Percentiles rank a stretch among this genome's conserved stretches.
phyloP scores from a whole-genome alignment of 35 echinoderm and acorn worm genomes.

The Ophiothrix spiculata region DNA sequence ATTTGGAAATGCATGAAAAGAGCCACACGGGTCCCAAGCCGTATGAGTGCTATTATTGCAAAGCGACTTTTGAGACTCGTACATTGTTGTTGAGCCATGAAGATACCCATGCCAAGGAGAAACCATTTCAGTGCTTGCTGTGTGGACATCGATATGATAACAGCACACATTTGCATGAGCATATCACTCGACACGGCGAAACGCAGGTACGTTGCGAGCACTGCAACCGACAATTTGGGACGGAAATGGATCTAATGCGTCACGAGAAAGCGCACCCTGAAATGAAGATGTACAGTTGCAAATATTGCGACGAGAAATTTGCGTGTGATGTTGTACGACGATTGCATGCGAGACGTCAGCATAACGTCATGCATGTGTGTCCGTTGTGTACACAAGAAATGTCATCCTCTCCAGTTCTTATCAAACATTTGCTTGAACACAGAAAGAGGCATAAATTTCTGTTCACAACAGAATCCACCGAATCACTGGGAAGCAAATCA shows the following conservation, averaged over 20 bases:
- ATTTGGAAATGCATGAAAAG: neutral
- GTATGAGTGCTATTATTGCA: neutral
- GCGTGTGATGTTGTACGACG: neutral
- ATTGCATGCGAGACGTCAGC: neutral
- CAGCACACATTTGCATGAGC: neutral
- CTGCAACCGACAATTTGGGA: neutral
- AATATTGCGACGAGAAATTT: neutral
- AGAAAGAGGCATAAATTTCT: too few relatives aligned
- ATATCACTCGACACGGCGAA: neutral
- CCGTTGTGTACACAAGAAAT: neutral
- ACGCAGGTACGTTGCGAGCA: neutral
- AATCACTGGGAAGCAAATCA: too few relatives aligned
- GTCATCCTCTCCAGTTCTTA: neutral
- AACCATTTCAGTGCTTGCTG: neutral
- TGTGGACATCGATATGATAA: neutral
- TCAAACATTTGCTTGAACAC: neutral
- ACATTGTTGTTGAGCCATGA: neutral
- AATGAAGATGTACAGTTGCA: neutral
- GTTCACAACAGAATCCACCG: too few relatives aligned
- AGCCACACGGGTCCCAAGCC: neutral
- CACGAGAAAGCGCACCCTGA: slow-evolving; percentile 7
- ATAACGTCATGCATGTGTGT: neutral
- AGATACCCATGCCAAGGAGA: neutral
- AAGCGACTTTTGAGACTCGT: neutral
- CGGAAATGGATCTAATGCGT: neutral